Conservation (phyloP, 2,888 invertebrate genomes). For the Megalurothrips usitatus region DNA sequence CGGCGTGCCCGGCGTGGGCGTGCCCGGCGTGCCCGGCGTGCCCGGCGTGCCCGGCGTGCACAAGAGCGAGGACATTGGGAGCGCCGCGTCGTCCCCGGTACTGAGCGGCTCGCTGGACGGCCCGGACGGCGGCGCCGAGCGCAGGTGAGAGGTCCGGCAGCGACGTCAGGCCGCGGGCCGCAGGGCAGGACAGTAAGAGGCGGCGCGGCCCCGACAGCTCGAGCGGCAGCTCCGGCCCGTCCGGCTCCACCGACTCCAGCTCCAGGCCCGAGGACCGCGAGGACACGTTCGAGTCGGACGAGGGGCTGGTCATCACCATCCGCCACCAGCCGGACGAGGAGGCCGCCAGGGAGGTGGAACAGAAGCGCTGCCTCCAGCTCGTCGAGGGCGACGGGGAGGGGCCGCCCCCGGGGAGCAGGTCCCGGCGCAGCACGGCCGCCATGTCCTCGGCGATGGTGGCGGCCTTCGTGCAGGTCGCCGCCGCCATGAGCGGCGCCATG, state of each 20-base stretch:
- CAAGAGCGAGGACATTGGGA: slow-evolving; percentile 20
- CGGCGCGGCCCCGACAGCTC: not conserved
- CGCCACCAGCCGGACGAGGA: slow-evolving; percentile 1
- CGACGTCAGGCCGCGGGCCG: no score
- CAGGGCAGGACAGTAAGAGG: no score
- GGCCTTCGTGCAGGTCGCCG: slow-evolving; percentile 6
- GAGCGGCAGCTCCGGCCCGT: not conserved
- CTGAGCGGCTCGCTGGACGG: not conserved
- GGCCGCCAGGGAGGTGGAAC: slow-evolving; percentile 5
- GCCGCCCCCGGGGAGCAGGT: not conserved
- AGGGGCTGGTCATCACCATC: not conserved
- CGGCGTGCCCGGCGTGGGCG: not conserved
- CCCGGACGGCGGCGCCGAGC: not conserved
- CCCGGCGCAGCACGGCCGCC: not conserved
- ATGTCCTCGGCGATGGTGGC: slow-evolving; percentile 14
- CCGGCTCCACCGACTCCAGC: not conserved
- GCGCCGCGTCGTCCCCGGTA: not conserved
- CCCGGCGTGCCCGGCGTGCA: not conserved
- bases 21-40: not conserved
- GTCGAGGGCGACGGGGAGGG: not conserved
- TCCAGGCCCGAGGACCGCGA: not conserved
- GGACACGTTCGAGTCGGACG: slow-evolving; percentile 16
- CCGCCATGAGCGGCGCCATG: slow-evolving; percentile 13
- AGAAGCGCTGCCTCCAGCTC: not conserved
- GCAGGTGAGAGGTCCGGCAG: not conserved